These are phyloP conservation scores for Diadumene lineata DNA, from an alignment of 92 coral and sea anemone species.

Conservation along the genomic window DNA sequence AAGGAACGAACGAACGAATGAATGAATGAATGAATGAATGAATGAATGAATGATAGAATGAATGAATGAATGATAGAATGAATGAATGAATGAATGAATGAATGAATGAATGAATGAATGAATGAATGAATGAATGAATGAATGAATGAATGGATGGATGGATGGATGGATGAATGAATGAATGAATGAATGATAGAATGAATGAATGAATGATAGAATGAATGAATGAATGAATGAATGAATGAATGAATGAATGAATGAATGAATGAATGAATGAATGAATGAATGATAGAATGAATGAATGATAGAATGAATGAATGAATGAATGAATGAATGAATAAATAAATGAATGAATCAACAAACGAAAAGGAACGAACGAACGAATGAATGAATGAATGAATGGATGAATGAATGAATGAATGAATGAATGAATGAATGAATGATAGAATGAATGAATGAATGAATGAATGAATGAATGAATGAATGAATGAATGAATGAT, in stretches of 20 bases:
- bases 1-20: too few species aligned
- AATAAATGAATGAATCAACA: background rate
- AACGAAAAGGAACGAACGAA: background rate
- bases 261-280: background rate
- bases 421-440: background rate
- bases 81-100: too few species aligned
- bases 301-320: background rate
- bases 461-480: background rate
- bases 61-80: too few species aligned
- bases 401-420: background rate
- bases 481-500: background rate
- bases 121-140: background rate
- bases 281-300: background rate
- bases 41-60: too few species aligned
- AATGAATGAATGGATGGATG: too few species aligned
- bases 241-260: background rate
- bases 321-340: background rate
- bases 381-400: background rate
- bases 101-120: too few species aligned
- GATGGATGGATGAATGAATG: too few species aligned
- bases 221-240: background rate
- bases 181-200: background rate
- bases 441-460: background rate
- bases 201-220: background rate
- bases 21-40: too few species aligned